These are phyloP conservation scores for Volucella inanis DNA, from an alignment of 2,888 invertebrate species.

Conservation along the genomic window DNA sequence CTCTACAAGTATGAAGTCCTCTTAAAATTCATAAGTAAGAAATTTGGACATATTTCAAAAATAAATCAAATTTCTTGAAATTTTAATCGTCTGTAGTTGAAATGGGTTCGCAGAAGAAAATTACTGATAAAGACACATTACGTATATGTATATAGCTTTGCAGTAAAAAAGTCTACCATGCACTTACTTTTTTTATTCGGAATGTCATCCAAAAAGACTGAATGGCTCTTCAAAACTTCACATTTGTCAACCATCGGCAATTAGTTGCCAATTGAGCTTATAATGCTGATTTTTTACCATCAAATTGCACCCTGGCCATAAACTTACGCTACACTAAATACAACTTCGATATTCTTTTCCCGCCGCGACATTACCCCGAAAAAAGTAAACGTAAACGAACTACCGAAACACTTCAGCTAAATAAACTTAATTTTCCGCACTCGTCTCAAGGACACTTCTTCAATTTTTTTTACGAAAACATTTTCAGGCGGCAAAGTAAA, in stretches of 20 bases:
- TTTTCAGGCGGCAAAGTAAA: slow-evolving; percentile 39
- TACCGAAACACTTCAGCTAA: slow-evolving; percentile 59
- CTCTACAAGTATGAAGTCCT: too few species aligned
- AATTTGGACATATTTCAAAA: too few species aligned
- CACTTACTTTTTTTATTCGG: too few species aligned
- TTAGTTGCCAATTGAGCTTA: slow-evolving; percentile 42
- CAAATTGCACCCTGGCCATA: slow-evolving; percentile 1
- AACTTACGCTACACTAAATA: not conserved
- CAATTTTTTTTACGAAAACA: slow-evolving; percentile 49
- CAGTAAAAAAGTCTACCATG: too few species aligned
- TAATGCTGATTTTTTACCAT: not conserved
- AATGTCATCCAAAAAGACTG: too few species aligned
- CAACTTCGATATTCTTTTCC: not conserved
- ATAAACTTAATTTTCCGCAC: slow-evolving; percentile 71
- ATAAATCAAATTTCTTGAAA: too few species aligned
- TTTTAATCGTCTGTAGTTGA: too few species aligned
- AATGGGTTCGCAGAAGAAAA: too few species aligned
- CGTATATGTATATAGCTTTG: too few species aligned
- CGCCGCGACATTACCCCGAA: not conserved
- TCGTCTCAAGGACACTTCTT: slow-evolving; percentile 59
- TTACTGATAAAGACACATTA: too few species aligned
- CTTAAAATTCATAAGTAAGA: too few species aligned
- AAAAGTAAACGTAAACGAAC: slow-evolving; percentile 13
- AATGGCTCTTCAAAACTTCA: not conserved
- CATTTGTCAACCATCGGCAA: slow-evolving; percentile 34